Conservation (phyloP, 2,113 vertebrate genomes). For the Telmatochromis sp. region DNA sequence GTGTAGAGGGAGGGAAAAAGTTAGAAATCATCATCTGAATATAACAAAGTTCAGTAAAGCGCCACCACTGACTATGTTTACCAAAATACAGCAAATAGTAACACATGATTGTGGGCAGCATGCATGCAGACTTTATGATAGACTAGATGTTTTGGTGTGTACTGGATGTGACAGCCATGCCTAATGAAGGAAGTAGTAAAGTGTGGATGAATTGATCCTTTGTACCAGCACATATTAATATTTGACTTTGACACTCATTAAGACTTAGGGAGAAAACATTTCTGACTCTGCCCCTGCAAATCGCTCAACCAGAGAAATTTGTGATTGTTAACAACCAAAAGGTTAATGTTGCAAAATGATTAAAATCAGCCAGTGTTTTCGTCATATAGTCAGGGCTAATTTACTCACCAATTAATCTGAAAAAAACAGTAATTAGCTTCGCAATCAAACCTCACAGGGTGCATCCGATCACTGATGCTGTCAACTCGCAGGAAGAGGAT, state of each 20-base stretch:
- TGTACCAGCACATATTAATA: not conserved
- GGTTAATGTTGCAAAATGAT: conserved; percentile 35
- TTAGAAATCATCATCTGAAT: not conserved
- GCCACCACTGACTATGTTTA: not conserved
- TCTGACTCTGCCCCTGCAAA: not conserved
- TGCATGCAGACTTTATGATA: not conserved
- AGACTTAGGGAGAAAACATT: not conserved
- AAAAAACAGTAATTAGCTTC: conserved; percentile 31
- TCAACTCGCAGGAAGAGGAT: conserved; percentile 20
- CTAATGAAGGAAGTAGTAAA: not conserved
- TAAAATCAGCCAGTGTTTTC: conserved; percentile 20
- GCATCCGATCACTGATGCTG: conserved; percentile 5
- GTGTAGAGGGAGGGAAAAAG: not conserved
- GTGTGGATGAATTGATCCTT: not conserved
- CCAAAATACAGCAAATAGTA: not conserved
- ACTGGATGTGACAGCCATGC: not conserved
- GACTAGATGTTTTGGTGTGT: not conserved
- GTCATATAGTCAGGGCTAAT: conserved; percentile 16
- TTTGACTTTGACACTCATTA: not conserved
- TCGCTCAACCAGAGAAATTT: not conserved
- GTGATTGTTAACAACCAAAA: conserved; percentile 10
- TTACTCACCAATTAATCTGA: conserved; percentile 35
- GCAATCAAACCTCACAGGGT: conserved; percentile 20
- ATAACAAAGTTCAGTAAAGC: not conserved
- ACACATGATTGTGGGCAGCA: not conserved